Conservation (phyloP, 2,113 vertebrate species). For the Pomatostomus ruficeps region DNA sequence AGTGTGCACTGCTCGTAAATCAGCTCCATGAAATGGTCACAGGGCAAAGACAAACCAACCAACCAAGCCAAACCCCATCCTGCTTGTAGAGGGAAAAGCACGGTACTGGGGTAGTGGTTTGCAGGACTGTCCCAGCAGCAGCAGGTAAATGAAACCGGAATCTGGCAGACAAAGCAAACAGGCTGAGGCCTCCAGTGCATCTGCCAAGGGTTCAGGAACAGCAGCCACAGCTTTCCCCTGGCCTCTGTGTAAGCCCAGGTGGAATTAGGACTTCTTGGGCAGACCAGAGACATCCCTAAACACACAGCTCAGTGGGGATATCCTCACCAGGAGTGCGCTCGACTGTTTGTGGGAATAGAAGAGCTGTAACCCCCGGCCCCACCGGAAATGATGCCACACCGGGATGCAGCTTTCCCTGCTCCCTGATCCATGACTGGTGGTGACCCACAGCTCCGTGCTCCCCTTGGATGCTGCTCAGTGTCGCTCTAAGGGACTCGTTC, state of each 20-base stretch:
- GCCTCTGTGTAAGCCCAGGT: background rate
- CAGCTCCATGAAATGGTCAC: background rate
- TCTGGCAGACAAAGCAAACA: fast-evolving
- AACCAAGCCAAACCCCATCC: background rate
- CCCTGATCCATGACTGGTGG: background rate
- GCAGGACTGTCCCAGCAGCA: background rate
- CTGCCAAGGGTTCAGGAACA: background rate
- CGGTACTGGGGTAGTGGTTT: fast-evolving
- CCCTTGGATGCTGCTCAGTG: background rate
- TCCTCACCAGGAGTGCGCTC: background rate
- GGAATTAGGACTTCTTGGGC: fast-evolving
- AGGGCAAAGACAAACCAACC: background rate
- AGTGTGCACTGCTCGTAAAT: background rate
- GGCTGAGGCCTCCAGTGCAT: background rate
- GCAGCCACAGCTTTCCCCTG: background rate
- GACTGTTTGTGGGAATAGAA: fast-evolving
- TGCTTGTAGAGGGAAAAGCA: background rate
- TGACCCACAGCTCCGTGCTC: background rate
- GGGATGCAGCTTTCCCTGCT: background rate
- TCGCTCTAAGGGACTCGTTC: background rate
- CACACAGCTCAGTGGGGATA: background rate
- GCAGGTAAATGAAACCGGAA: background rate
- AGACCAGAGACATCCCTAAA: fast-evolving
- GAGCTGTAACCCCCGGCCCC: background rate
- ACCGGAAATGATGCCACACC: fast-evolving